These are phyloP conservation scores for Microtus ochrogaster DNA, from an alignment of 2,113 vertebrate genomes.

Conservation along the genomic window DNA sequence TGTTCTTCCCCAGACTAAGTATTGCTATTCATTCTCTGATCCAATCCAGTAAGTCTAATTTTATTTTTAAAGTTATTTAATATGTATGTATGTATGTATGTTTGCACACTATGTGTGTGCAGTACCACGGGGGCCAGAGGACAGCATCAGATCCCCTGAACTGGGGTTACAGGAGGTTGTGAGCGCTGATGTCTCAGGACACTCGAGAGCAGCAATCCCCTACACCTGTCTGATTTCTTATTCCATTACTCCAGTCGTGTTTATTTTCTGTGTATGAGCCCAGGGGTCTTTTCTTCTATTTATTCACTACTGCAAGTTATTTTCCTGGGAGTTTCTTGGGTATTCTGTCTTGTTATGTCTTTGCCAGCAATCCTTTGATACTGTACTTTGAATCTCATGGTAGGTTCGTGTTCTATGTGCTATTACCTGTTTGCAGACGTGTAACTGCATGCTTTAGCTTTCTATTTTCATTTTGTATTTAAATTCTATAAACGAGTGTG, in stretches of 20 bases:
- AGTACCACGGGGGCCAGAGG: background rate
- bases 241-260: background rate
- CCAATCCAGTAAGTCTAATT: background rate
- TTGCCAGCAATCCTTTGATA: background rate
- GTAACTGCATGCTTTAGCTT: background rate
- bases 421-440: background rate
- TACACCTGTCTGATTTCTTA: background rate
- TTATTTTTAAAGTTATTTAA: background rate
- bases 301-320: background rate
- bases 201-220: background rate
- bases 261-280: background rate
- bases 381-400: background rate
- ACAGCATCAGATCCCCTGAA: background rate
- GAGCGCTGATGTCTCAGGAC: background rate
- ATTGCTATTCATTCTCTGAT: background rate
- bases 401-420: background rate
- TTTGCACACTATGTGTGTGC: background rate
- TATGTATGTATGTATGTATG: background rate
- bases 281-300: background rate
- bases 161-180: background rate
- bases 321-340: background rate
- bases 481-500: background rate
- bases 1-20: background rate
- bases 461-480: background rate
- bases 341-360: background rate